Evolutionary conservation across 2,888 invertebrate genomes (phyloP).

Genomic region (Sinopyrophorus schimmeli): DNA sequence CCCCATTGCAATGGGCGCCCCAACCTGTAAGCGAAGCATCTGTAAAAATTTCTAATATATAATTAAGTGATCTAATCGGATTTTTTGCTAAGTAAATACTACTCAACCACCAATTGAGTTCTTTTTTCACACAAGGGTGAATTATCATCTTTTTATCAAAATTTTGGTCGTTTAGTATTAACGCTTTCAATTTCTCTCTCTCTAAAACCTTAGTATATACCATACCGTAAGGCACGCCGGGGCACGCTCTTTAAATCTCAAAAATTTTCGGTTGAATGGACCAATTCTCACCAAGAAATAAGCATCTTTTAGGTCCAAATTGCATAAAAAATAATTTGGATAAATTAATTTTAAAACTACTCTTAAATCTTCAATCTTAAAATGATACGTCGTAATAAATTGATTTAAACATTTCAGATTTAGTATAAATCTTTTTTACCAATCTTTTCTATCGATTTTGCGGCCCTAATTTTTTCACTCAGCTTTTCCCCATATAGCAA

Average conservation of each 20-base stretch:
- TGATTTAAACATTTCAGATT: constrained; percentile 25
- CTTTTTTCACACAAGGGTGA: constrained; percentile 7
- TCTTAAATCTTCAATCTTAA: constrained; percentile 24
- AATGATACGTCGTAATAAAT: constrained; percentile 21
- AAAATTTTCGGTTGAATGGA: constrained; percentile 11
- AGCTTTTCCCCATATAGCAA: too few relatives aligned
- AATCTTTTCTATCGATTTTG: too few relatives aligned
- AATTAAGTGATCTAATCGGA: constrained; percentile 22
- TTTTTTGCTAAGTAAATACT: constrained; percentile 19
- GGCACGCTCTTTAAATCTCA: constrained; percentile 31
- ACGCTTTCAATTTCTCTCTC: constrained; percentile 26
- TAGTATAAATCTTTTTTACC: constrained; percentile 23
- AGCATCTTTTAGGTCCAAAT: constrained; percentile 29
- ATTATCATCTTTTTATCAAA: constrained; percentile 10
- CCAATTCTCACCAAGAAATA: constrained; percentile 23
- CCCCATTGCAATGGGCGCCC: constrained; percentile 32
- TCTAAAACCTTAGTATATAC: constrained; percentile 31
- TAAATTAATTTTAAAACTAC: constrained; percentile 14
- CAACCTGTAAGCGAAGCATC: constrained; percentile 37
- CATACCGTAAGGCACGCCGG: constrained; percentile 33
- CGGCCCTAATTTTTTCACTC: too few relatives aligned
- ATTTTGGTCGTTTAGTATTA: constrained; percentile 8
- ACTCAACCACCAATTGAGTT: constrained; percentile 34
- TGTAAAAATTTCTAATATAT: constrained; percentile 35
- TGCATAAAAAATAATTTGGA: constrained; percentile 13